Conservation (phyloP, 2,113 vertebrate genomes). For the Laterallus jamaicensis region DNA sequence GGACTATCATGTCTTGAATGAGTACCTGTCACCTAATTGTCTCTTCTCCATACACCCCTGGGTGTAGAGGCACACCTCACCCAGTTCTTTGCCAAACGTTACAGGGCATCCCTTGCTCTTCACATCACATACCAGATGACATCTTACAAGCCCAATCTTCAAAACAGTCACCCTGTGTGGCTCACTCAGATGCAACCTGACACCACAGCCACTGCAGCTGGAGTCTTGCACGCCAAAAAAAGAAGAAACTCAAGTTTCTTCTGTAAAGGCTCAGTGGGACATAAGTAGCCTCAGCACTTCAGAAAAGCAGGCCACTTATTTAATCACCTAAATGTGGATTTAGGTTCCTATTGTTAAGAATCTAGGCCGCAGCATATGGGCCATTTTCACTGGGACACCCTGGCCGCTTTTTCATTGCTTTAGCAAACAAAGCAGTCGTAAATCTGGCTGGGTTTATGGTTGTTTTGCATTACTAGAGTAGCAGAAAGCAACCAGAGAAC, state of each 20-base stretch:
- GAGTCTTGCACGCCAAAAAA: background rate
- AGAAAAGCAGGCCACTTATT: conserved; percentile 33
- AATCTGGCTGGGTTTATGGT: conserved; percentile 9
- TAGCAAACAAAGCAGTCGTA: conserved; percentile 25
- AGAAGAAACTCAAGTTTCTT: background rate
- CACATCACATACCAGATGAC: background rate
- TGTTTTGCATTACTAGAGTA: background rate
- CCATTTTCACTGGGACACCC: conserved; percentile 13
- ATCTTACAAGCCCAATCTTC: background rate
- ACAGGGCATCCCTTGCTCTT: background rate
- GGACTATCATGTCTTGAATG: accelerated
- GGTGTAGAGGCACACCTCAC: background rate
- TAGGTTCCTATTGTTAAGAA: conserved; percentile 14
- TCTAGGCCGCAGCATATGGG: conserved; percentile 3
- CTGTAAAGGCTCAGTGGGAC: background rate
- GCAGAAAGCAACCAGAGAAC: background rate
- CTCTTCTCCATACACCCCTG: background rate
- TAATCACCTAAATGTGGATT: conserved; percentile 21
- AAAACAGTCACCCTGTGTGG: background rate
- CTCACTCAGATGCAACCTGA: background rate
- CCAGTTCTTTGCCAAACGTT: background rate
- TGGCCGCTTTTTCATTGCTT: background rate
- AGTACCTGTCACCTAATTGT: accelerated
- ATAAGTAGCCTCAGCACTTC: background rate
- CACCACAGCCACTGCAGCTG: background rate